Conservation (phyloP, 2,888 invertebrate genomes). For the Cactoblastis cactorum region DNA sequence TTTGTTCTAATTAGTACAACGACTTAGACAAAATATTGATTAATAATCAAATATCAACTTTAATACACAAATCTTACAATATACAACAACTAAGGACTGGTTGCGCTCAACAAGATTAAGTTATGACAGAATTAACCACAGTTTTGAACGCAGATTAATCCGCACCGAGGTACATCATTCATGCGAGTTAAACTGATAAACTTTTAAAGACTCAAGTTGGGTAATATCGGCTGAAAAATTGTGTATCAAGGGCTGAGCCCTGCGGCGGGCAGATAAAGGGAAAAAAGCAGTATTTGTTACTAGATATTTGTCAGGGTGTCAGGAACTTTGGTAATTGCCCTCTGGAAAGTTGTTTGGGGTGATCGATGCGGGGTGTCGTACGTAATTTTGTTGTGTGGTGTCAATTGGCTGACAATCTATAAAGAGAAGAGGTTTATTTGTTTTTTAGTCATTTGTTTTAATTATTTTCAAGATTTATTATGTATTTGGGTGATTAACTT, state of each 20-base stretch:
- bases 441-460: too few species aligned
- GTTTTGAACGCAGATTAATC: conserved; percentile 69
- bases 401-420: too few species aligned
- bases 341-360: conserved; percentile 44
- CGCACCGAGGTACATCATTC: conserved; percentile 62
- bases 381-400: background rate
- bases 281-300: conserved; percentile 72
- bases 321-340: conserved; percentile 71
- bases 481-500: too few species aligned
- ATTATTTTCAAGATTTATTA: too few species aligned
- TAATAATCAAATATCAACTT: background rate
- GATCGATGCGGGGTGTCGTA: conserved; percentile 4
- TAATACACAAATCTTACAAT: background rate
- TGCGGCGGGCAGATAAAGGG: conserved; percentile 67
- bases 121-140: conserved; percentile 48
- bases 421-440: too few species aligned
- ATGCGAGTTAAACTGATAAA: conserved; percentile 65
- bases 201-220: conserved; percentile 76
- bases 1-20: too few species aligned
- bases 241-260: conserved; percentile 66
- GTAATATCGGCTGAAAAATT: conserved; percentile 76
- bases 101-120: conserved; percentile 28
- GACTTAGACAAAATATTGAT: too few species aligned
- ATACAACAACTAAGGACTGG: conserved; percentile 29
- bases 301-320: conserved; percentile 67